These are phyloP conservation scores for Sula dactylatra DNA, from an alignment of 2,113 vertebrate species.

Conservation along the genomic window DNA sequence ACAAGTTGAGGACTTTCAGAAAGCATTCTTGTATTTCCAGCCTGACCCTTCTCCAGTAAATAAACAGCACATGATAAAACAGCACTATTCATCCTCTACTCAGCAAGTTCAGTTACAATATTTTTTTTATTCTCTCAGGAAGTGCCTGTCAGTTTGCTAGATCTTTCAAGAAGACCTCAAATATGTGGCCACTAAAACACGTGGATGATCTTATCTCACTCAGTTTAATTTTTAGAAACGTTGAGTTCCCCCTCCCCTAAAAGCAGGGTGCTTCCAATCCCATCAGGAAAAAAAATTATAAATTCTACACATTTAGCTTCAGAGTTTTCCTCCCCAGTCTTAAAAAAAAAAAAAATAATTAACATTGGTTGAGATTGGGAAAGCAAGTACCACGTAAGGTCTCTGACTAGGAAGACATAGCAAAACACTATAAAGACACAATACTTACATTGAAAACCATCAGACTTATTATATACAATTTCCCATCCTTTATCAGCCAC, in stretches of 20 bases:
- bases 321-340: background rate
- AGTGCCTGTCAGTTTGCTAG: background rate
- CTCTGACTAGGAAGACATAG: background rate
- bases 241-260: background rate
- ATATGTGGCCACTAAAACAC: background rate
- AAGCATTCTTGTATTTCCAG: background rate
- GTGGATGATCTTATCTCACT: background rate
- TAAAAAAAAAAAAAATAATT: background rate
- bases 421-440: background rate
- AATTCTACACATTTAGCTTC: background rate
- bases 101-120: background rate
- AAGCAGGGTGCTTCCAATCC: background rate
- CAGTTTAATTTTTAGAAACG: background rate
- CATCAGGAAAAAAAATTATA: background rate
- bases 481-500: slow-evolving; percentile 89
- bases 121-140: background rate
- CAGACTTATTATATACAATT: slow-evolving; percentile 81
- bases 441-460: slow-evolving; percentile 79
- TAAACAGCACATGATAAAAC: background rate
- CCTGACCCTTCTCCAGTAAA: background rate
- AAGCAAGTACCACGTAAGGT: background rate
- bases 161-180: background rate
- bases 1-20: background rate
- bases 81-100: background rate
- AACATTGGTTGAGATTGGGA: background rate